Conservation (phyloP, 1,140 invertebrate species). For the Drosophila baimaii region DNA sequence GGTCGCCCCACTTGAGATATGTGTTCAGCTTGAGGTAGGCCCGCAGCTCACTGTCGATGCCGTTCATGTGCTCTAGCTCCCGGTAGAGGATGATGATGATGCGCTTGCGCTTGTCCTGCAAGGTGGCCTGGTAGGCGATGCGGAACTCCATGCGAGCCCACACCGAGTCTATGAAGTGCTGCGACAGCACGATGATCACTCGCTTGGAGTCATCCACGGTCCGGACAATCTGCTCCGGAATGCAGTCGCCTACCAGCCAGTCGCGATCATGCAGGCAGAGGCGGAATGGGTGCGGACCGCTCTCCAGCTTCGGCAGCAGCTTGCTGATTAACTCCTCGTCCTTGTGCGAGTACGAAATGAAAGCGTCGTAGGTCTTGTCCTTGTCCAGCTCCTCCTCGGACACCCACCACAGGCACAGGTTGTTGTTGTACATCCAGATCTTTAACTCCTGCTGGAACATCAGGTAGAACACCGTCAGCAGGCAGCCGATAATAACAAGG, state of each 20-base stretch:
- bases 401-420: constrained; percentile 88
- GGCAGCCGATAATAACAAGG: constrained; percentile 84
- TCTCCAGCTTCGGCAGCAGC: constrained; percentile 89
- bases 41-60: constrained; percentile 90
- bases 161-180: constrained; percentile 91
- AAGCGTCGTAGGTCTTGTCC: constrained; percentile 93
- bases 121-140: constrained; percentile 90
- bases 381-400: constrained; percentile 90
- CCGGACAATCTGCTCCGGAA: constrained; percentile 91
- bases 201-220: constrained; percentile 91
- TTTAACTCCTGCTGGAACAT: constrained; percentile 87
- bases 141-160: constrained; percentile 95
- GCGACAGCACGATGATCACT: constrained; percentile 93
- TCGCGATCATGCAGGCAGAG: constrained; percentile 93
- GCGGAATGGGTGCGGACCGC: constrained; percentile 86
- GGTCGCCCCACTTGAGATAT: constrained; percentile 93
- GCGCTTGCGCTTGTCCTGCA: constrained; percentile 89
- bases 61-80: constrained; percentile 87
- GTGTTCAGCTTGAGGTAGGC: constrained; percentile 93
- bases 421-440: constrained; percentile 89
- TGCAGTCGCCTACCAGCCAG: constrained; percentile 91
- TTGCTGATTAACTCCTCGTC: constrained; percentile 90
- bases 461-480: constrained; percentile 86
- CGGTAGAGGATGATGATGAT: constrained; percentile 92
- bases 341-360: constrained; percentile 93